These are phyloP conservation scores for Dinoponera quadriceps DNA, from an alignment of 1,140 invertebrate genomes.

Conservation along the genomic window DNA sequence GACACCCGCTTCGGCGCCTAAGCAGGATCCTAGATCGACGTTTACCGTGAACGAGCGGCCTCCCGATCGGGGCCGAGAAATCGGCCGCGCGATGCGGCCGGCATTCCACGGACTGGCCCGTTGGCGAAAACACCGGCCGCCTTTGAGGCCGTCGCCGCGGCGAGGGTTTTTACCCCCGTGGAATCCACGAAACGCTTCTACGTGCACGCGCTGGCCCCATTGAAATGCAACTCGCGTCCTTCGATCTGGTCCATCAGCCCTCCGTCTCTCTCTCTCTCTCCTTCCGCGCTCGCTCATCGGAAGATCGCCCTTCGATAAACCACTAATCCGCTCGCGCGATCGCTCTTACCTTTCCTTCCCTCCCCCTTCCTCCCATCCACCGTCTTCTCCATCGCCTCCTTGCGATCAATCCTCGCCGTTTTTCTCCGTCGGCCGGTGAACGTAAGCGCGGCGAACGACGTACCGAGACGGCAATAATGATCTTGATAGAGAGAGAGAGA, in stretches of 20 bases:
- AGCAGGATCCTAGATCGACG: not conserved
- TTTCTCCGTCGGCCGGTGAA: slow-evolving; percentile 63
- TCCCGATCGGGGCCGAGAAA: slow-evolving; percentile 8
- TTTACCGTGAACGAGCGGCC: not conserved
- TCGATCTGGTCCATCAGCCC: slow-evolving; percentile 72
- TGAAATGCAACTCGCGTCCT: slow-evolving; percentile 81
- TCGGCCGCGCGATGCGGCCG: not conserved
- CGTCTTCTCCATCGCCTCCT: slow-evolving; percentile 45
- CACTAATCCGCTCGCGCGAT: slow-evolving; percentile 74
- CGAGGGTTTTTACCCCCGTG: slow-evolving; percentile 79
- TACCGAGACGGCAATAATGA: not conserved
- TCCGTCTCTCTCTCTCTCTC: slow-evolving; percentile 38
- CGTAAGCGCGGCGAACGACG: slow-evolving; percentile 27
- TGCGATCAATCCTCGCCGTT: slow-evolving; percentile 75
- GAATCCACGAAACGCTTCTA: slow-evolving; percentile 81
- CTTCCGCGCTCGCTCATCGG: slow-evolving; percentile 46
- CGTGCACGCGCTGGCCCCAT: slow-evolving; percentile 76
- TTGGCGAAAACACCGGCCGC: slow-evolving; percentile 72
- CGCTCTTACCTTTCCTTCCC: no score
- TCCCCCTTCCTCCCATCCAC: not conserved
- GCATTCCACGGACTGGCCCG: slow-evolving; percentile 32
- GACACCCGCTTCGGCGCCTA: no score
- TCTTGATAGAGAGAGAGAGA: not conserved
- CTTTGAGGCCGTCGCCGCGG: slow-evolving; percentile 76
- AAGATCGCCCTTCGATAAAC: slow-evolving; percentile 77